A percentile compares a stretch with the other conserved stretches of the same genome.
phyloP scores from a whole-genome alignment of 1,140 invertebrate species.

The Eriosoma lanigerum region DNA sequence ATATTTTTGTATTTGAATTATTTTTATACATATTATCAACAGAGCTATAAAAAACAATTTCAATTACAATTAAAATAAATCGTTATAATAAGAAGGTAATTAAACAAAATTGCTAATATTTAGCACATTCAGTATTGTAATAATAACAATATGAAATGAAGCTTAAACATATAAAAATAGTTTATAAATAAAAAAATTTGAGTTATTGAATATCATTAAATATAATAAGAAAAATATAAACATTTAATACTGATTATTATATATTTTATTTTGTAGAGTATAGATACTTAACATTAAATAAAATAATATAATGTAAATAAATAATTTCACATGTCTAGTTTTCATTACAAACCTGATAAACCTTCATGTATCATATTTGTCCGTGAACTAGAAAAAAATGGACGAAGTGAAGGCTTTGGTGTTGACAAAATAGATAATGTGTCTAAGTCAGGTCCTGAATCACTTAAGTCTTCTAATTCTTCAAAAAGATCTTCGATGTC shows the following conservation, averaged over 20 bases:
- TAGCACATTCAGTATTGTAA: neutral
- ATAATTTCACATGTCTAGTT: neutral
- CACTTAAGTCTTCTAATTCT: conserved; percentile 88
- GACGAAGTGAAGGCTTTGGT: conserved; percentile 90
- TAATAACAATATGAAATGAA: too few species aligned
- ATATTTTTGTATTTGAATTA: too few species aligned
- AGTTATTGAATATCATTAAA: neutral
- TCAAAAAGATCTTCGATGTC: conserved; percentile 78
- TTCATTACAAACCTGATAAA: conserved; percentile 28
- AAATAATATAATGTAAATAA: conserved; percentile 4
- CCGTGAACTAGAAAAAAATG: conserved; percentile 90
- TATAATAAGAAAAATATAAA: neutral
- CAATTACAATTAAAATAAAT: neutral
- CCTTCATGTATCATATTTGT: conserved; percentile 59
- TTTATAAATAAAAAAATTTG: neutral
- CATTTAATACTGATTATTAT: neutral
- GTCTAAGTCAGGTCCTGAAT: conserved; percentile 91
- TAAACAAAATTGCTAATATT: neutral
- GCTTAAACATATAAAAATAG: too few species aligned
- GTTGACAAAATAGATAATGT: conserved; percentile 95
- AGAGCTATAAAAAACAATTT: neutral
- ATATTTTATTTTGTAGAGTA: too few species aligned
- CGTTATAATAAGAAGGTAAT: neutral
- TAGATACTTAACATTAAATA: neutral
- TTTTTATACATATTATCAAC: too few species aligned